phyloP scores from a whole-genome alignment of 2,888 invertebrate genomes.

The Phlogophora meticulosa region DNA sequence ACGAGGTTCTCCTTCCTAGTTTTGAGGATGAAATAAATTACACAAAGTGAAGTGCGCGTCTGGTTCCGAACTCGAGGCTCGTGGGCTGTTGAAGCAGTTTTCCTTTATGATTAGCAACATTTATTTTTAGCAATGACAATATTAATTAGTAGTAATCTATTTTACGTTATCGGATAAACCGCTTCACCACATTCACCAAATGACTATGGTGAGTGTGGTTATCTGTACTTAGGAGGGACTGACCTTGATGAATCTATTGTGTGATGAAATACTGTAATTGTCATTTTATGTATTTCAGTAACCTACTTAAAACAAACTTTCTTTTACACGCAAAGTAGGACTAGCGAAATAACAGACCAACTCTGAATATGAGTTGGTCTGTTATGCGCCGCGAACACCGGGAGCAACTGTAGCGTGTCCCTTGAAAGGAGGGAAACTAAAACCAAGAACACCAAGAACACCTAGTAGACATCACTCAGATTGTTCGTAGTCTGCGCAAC shows the following conservation, averaged over 20 bases:
- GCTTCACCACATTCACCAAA: slow-evolving; percentile 1
- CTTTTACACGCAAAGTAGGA: neutral
- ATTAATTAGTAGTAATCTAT: neutral
- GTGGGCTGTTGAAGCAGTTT: neutral
- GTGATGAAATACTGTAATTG: neutral
- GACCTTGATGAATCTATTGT: neutral
- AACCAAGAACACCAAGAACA: too few species aligned
- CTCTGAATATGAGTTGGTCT: neutral
- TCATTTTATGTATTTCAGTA: too few species aligned
- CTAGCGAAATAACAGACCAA: neutral
- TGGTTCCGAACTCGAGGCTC: too few species aligned
- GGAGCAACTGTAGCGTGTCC: too few species aligned
- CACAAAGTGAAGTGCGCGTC: too few species aligned
- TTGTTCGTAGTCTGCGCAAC: too few species aligned
- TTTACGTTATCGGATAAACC: slow-evolving; percentile 2
- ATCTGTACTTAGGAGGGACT: neutral
- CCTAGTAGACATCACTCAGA: too few species aligned
- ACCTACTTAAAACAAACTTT: neutral
- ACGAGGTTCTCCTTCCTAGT: too few species aligned
- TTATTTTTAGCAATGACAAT: neutral
- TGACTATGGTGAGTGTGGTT: neutral
- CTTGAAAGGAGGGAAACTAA: too few species aligned
- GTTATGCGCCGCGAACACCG: neutral
- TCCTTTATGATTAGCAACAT: neutral
- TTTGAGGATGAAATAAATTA: too few species aligned